Evolutionary conservation across 2,113 vertebrate species (phyloP), one percentile per base, ranked within the genome.

Genomic region (Anseranas semipalmata): DNA sequence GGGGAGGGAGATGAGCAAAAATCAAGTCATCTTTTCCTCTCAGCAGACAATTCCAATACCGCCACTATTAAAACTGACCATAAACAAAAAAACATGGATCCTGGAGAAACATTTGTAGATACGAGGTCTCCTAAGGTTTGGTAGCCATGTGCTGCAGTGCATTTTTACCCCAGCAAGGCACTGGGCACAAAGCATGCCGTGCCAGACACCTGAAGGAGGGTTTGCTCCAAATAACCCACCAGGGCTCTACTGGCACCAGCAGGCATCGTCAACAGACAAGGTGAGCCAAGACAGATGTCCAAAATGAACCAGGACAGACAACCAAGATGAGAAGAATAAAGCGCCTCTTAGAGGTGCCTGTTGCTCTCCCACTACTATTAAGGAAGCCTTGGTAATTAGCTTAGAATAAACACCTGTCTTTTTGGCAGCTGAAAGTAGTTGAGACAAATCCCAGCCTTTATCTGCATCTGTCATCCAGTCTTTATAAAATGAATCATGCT

Each of bases 301-400:
- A 65, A 50, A 30, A 72, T 39, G 28, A 72, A n/a, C 37, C 62
- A 41, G 27, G 27, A 65, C 39, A 30, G 46, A 71, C 17, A 48
- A 28, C 67, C 27, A 35, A 59, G 22, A 43, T 10, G 9, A 95
- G 66, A 46, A 48, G 25, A 43, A 65, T 32, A 75, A 52, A 65
- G 27, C 28, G 63, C 3, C 48, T 77, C 62, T 60, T 76, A 12
- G 33, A 89, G n/a, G 35, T n/a, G 60, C 28, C 55, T 63, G 14
- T 21, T 91, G 35, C 35, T 75, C 70, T 87, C 48, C 73, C 22
- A 19, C 52, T 78, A 43, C 89, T 90, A 94, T 22, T 82, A 85
- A 81, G 39, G 33, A 82, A 94, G 33, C 15, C 43, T n/a, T 8
- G 0, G 17, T 62, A 87, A 94, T 75, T 52, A 94, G 27, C 17